phyloP scores from a whole-genome alignment of 1,140 invertebrate genomes.

The Asobara japonica region DNA sequence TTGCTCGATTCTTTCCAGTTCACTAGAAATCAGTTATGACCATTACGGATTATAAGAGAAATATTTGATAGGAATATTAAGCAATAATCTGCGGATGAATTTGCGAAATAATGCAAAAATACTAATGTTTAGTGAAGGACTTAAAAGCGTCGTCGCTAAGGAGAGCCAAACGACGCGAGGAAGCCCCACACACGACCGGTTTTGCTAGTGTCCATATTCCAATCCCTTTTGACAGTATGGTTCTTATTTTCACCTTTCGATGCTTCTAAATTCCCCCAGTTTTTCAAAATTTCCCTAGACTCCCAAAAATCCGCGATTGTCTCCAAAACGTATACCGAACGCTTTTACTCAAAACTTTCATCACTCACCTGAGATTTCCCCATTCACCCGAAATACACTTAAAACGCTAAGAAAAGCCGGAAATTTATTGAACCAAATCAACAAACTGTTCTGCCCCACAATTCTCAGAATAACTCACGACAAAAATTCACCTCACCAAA shows the following conservation, averaged over 20 bases:
- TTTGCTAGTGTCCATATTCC: constrained; percentile 22
- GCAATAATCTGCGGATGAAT: not conserved
- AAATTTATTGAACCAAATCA: not conserved
- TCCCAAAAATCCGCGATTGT: not conserved
- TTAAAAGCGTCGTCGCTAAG: constrained; percentile 35
- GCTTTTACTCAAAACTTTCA: not conserved
- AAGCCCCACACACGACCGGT: constrained; percentile 33
- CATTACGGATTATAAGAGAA: too few relatives aligned
- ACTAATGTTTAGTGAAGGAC: constrained; percentile 12
- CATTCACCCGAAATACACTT: not conserved
- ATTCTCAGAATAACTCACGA: not conserved
- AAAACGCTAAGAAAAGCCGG: not conserved
- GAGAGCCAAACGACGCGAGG: constrained; percentile 35
- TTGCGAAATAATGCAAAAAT: not conserved
- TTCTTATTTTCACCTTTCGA: constrained; percentile 27
- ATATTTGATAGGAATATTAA: too few relatives aligned
- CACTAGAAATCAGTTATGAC: too few relatives aligned
- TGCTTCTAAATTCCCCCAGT: not conserved
- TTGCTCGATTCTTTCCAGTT: too few relatives aligned
- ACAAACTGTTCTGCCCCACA: not conserved
- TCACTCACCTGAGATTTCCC: not conserved
- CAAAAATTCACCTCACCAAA: not conserved
- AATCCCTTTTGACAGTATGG: constrained; percentile 32
- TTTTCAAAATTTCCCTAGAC: not conserved
- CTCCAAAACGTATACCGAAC: not conserved